Base-by-base conservation (phyloP, 2,797 vertebrate genomes). In the Manis pentadactyla region DNA sequence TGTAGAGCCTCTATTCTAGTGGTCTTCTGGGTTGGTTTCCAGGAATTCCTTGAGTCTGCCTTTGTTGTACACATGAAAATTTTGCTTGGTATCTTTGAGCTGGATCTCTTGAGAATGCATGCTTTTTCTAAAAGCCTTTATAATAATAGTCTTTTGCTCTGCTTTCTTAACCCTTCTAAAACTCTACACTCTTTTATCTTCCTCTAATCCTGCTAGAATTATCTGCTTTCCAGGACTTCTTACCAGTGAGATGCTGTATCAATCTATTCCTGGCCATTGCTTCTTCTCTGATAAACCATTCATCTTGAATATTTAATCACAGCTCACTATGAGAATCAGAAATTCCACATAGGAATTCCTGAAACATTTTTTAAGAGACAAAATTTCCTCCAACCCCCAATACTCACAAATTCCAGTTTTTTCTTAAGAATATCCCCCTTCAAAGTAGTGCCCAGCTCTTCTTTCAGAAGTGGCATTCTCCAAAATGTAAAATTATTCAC, bases 291-390 rank as follows among this genome's bases (percentile, higher is more conserved):
- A 61, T 21, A 85, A 95, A 74, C 39, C 7, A 39, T 39, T 94
- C 7, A 29, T 34, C 61, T 63, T 89, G 34, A 95, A 61, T 90
- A 64, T 83, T 89, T 93, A 68, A 74, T 88, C 42, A 59, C 12
- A 29, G n/a, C 73, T 93, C 77, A 87, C 31, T 78, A 73, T 0
- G 3, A 74, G 46, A 87, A 89, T n/a, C 59, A 55, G 42, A 92
- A 91, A 39, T 88, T 94, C 42, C 23, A 29, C 21, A 19, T 39
- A 83, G 57, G 17, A 77, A 21, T 85, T 97, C 37, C 27, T 79
- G 89, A 91, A 94, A 8, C 23, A 55, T 93, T 90, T 81, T 63
- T 83, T 81, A 77, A 81, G n/a, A 90, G n/a, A 77, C 29, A 39
- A 14, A 74, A 42, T 46, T 4, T 5, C 27, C 31, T 23, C 5